Evolutionary conservation across 2,113 vertebrate genomes (phyloP), one percentile per base, ranked within the genome.

Genomic region (Carettochelys insculpta): DNA sequence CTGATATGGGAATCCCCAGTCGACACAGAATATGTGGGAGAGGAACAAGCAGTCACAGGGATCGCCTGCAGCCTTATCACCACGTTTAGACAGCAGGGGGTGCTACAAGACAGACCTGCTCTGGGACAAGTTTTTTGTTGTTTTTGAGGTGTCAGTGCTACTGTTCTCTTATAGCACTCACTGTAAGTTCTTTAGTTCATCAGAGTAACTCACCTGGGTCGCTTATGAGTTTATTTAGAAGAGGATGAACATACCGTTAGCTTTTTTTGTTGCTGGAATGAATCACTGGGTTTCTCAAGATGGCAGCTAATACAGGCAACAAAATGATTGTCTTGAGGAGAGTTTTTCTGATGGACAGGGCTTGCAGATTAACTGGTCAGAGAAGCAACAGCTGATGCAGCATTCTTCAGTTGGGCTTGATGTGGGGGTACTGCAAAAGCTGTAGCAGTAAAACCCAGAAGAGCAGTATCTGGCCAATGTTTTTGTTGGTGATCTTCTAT

Each of bases 121-220:
- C n/a, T n/a, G n/a, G 25, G 54, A 25, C 25, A 56, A 56, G 53
- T 27, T 56, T 10, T 56, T 29, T 68, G 2, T 3, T 68, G 3
- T 14, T 86, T 6, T 83, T 38, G 25, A 17, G 29, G 20, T 77
- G 65, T 17, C 7, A 76, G 27, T 85, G 58, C 9, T 86, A 10
- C 29, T 83, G 2, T 43, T n/a, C 86, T 24, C 41, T 82, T 48
- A 56, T 16, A 4, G 19, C n/a, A 68, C 77, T 7, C 27, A 3
- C 8, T 71, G 5, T 77, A 17, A 38, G 11, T 45, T 84, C 0
- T 1, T 73, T 73, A 45, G 58, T 47, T 77, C 77, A 41, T 34
- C 34, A 34, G 73, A 81, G 34, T 77, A 50, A 29, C 47, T 78
- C n/a, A 75, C 50, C 38, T 0, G 0, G 77, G 38, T 82, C 77